Evolutionary conservation across 2,113 vertebrate species (phyloP).

Genomic region (Zosterops lateralis): DNA sequence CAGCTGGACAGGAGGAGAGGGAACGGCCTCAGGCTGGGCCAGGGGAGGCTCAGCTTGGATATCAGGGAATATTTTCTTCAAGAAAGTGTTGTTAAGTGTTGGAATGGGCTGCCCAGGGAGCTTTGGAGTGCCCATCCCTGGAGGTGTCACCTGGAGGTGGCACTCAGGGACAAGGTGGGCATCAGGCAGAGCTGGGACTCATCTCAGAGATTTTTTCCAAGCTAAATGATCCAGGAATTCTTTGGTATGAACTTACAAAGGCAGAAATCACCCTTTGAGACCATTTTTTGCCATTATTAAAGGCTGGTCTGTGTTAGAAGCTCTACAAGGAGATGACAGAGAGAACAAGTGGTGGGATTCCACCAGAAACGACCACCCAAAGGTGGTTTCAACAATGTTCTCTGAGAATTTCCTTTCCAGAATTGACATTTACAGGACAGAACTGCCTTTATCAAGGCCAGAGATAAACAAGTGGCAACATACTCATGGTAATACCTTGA

Average conservation of each 20-base stretch:
- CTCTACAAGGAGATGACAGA: background rate
- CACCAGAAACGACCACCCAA: background rate
- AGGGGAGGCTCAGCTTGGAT: background rate
- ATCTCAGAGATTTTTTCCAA: background rate
- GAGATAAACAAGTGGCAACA: background rate
- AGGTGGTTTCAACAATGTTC: background rate
- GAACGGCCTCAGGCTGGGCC: background rate
- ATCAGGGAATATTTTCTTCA: no score
- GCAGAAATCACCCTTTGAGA: background rate
- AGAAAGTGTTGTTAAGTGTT: no score
- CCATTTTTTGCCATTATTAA: background rate
- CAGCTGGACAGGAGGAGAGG: background rate
- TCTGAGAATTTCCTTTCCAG: background rate
- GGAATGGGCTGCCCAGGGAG: background rate
- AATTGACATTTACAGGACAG: background rate
- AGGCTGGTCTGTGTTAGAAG: background rate
- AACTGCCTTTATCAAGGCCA: background rate
- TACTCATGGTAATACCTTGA: background rate
- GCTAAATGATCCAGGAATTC: background rate
- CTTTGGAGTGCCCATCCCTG: background rate
- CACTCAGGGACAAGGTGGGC: background rate
- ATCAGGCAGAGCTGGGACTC: rapidly evolving
- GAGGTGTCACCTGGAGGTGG: background rate
- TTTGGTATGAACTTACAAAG: background rate
- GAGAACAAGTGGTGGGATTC: background rate